Conservation (phyloP, 2,888 invertebrate species). For the Cephus runcator region DNA sequence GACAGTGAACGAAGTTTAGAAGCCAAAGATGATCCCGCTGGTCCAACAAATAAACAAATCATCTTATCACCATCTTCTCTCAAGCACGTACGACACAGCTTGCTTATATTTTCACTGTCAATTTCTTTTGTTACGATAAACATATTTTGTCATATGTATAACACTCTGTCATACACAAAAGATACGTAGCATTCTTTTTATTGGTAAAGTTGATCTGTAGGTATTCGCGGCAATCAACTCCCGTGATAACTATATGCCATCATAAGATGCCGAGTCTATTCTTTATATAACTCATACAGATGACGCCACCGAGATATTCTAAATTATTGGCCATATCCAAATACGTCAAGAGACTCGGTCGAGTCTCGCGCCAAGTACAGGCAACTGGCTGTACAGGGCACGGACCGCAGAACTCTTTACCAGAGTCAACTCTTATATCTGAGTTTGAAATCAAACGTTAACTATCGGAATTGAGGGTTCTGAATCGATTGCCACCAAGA, state of each 20-base stretch:
- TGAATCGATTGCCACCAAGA: too few species aligned
- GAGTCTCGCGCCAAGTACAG: too few species aligned
- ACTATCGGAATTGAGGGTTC: too few species aligned
- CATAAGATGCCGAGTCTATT: background rate
- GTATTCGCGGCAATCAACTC: background rate
- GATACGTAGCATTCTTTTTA: too few species aligned
- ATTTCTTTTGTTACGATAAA: constrained; percentile 62
- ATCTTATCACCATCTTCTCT: constrained; percentile 62
- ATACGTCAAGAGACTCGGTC: background rate
- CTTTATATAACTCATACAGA: background rate
- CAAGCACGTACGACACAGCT: constrained; percentile 59
- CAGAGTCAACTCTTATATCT: too few species aligned
- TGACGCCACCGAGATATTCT: background rate
- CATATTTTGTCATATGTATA: constrained; percentile 35
- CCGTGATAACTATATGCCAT: background rate
- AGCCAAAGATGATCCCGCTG: constrained; percentile 60
- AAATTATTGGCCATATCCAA: background rate
- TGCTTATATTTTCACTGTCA: constrained; percentile 61
- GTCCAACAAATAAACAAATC: constrained; percentile 60
- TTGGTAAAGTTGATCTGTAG: background rate
- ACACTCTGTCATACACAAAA: background rate
- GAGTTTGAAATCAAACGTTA: too few species aligned
- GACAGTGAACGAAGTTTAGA: constrained; percentile 61
- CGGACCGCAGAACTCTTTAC: too few species aligned
- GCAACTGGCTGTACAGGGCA: too few species aligned